Evolutionary conservation across 2,797 vertebrate genomes (phyloP), one percentile per base, ranked within the genome.

Genomic region (Falco concolor): DNA sequence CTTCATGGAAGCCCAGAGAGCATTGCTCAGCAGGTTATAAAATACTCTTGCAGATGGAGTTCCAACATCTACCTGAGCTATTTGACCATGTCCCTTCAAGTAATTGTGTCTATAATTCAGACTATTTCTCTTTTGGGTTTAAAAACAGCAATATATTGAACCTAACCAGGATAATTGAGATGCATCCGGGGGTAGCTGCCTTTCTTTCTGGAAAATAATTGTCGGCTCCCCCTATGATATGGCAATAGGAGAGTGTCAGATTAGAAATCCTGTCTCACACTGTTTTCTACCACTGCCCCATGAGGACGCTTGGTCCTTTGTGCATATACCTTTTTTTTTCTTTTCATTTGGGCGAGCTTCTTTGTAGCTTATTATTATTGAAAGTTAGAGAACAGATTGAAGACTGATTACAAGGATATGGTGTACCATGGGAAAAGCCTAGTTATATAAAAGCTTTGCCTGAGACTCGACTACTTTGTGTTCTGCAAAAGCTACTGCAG

Each of bases 361-460:
- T 9, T 72, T 69, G 54, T 53, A 52, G 52, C 27, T 80, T 92
- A 75, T 91, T 95, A 85, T 93, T 81, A 72, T 40, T 75, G 45
- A 84, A 95, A 94, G 74, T 91, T 82, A 89, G 64, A 94, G 76
- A 89, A 67, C n/a, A 84, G 60, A 87, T 56, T 95, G 85, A 93
- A 96, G 86, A 72, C 83, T 94, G 77, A 80, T 78, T 90, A 50
- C 44, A 83, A 90, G 70, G 64, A 91, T 88, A 75, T 47, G 36
- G 36, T 84, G 73, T 76, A 69, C 64, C 67, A 34, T 45, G 60
- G 64, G 74, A 86, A 76, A 92, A 89, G 69, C 57, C n/a, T 67
- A 56, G 42, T 77, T 84, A 70, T 52, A 79, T 45, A 87, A 90
- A 96, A 84, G 64, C 75, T 84, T 91, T 95, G 64, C 61, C 78